phyloP scores from a whole-genome alignment of 2,113 vertebrate genomes.

The Gavialis gangeticus region DNA sequence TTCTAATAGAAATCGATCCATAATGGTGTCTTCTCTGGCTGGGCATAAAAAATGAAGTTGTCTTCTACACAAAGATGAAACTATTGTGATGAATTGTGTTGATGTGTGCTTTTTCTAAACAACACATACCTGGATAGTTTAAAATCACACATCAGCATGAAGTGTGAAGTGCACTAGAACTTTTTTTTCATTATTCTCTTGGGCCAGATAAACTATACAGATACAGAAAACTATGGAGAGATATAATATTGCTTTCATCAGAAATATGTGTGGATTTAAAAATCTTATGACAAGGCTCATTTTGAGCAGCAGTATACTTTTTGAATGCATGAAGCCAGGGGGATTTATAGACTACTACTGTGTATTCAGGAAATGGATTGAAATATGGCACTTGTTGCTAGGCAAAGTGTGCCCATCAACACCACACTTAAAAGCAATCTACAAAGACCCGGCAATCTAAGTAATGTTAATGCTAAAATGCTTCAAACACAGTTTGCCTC shows the following conservation, averaged over 20 bases:
- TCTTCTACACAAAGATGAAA: no score
- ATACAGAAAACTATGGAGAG: background rate
- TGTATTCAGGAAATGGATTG: conserved; percentile 8
- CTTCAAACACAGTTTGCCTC: conserved; percentile 2
- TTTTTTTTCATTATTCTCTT: background rate
- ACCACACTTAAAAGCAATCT: conserved; percentile 33
- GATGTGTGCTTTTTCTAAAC: background rate
- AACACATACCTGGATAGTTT: background rate
- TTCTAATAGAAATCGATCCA: no score
- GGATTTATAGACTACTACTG: conserved; percentile 22
- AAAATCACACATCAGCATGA: background rate
- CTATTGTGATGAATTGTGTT: background rate
- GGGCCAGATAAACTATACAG: background rate
- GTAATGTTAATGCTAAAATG: conserved; percentile 33
- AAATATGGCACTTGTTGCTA: conserved; percentile 66
- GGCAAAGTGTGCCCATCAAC: conserved; percentile 45
- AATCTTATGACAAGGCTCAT: background rate
- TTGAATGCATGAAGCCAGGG: conserved; percentile 16
- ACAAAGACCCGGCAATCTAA: background rate
- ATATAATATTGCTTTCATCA: background rate
- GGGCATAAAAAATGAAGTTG: no score
- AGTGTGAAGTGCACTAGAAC: background rate
- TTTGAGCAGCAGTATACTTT: conserved; percentile 12
- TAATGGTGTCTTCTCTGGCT: no score
- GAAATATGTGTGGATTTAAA: background rate